Percentiles rank a stretch among this genome's conserved stretches.
Evolutionary conservation across 2,113 vertebrate species (phyloP).

Genomic region (Brienomyrus longianalis): DNA sequence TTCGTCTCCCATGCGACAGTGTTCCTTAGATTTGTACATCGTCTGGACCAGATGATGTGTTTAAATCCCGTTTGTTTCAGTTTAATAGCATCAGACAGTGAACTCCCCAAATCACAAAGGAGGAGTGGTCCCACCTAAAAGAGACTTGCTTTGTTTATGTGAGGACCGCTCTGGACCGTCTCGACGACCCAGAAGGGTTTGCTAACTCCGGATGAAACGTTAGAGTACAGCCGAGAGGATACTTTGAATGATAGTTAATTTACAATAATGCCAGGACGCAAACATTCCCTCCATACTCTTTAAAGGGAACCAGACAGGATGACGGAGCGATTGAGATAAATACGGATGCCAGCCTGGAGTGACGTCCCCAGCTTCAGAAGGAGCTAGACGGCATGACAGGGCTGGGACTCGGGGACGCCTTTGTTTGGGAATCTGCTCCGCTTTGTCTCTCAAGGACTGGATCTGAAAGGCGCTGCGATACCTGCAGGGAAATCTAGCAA

Average conservation of each 20-base stretch:
- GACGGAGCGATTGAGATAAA: slow-evolving; percentile 39
- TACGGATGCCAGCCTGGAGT: slow-evolving; percentile 44
- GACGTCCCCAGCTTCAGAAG: slow-evolving; percentile 54
- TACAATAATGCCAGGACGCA: slow-evolving; percentile 47
- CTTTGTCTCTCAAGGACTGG: slow-evolving; percentile 29
- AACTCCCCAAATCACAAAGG: neutral
- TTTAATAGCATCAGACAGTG: neutral
- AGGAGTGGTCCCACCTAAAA: neutral
- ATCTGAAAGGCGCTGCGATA: slow-evolving; percentile 60
- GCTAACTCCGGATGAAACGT: neutral
- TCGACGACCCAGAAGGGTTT: neutral
- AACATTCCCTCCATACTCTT: slow-evolving; percentile 37
- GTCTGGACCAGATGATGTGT: neutral
- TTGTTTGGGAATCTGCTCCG: slow-evolving; percentile 41
- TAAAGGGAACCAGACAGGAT: slow-evolving; percentile 46
- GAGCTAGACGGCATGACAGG: slow-evolving; percentile 58
- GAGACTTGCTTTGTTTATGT: neutral
- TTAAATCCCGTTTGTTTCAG: neutral
- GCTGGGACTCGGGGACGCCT: slow-evolving; percentile 56
- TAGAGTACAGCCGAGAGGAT: neutral
- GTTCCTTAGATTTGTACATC: neutral
- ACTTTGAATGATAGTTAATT: slow-evolving; percentile 50
- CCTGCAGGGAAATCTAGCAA: slow-evolving; percentile 67
- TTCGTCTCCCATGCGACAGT: neutral
- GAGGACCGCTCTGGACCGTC: neutral